Percentiles rank a stretch among this genome's conserved stretches.
Evolutionary conservation across 2,888 invertebrate species (phyloP).

Genomic region (Agriopis leucophaearia): DNA sequence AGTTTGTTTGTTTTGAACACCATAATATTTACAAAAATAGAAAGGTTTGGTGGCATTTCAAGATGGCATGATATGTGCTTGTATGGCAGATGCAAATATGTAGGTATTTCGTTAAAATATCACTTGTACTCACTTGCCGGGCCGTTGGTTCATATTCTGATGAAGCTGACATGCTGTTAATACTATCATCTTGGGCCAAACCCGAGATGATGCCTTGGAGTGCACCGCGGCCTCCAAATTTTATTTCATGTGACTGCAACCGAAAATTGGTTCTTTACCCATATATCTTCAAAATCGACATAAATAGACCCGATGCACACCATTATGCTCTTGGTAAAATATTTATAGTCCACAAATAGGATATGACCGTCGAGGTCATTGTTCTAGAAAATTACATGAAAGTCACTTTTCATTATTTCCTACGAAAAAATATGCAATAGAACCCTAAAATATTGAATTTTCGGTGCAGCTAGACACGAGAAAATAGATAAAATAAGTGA

Average conservation of each 20-base stretch:
- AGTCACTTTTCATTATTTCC: conserved; percentile 71
- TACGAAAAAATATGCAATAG: conserved; percentile 73
- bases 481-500: conserved; percentile 70
- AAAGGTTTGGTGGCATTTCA: conserved; percentile 15
- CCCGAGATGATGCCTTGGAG: conserved; percentile 83
- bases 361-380: conserved; percentile 82
- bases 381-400: conserved; percentile 76
- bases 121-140: conserved; percentile 80
- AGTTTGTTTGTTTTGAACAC: conserved; percentile 22
- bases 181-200: conserved; percentile 85
- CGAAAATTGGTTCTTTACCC: conserved; percentile 80
- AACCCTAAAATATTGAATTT: conserved; percentile 63
- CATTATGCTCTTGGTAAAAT: conserved; percentile 78
- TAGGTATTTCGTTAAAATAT: conserved; percentile 23
- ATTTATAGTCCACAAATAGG: conserved; percentile 81
- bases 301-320: conserved; percentile 64
- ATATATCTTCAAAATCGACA: conserved; percentile 70
- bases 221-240: conserved; percentile 78
- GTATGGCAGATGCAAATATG: conserved; percentile 29
- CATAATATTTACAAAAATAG: conserved; percentile 41
- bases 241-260: conserved; percentile 84
- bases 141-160: conserved; percentile 83
- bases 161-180: conserved; percentile 85
- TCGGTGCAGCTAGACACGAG: conserved; percentile 52
- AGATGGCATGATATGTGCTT: conserved; percentile 39